Percentiles rank a stretch among this genome's conserved stretches.
Evolutionary conservation across 2,113 vertebrate species (phyloP).

Genomic region (Poicephalus gulielmi): DNA sequence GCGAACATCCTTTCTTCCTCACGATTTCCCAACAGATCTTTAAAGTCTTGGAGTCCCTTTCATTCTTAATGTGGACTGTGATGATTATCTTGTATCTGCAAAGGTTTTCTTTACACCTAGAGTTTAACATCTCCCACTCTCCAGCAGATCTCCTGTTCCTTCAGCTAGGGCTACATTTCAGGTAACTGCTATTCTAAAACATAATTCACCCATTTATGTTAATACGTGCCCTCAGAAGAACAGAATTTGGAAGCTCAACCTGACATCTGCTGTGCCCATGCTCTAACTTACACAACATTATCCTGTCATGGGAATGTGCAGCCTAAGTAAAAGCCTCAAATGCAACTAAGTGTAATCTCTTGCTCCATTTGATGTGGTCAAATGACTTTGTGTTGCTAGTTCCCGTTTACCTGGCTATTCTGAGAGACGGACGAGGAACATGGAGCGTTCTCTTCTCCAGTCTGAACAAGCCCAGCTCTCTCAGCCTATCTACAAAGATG

Average conservation of each 20-base stretch:
- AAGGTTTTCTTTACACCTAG: not conserved
- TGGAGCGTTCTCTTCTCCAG: not conserved
- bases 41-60: conserved; percentile 23
- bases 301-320: not conserved
- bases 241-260: not conserved
- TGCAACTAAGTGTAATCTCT: not conserved
- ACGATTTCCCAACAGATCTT: not conserved
- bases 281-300: not conserved
- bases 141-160: not conserved
- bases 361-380: not conserved
- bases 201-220: not conserved
- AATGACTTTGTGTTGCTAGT: not conserved
- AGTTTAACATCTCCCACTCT: not conserved
- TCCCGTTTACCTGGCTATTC: not conserved
- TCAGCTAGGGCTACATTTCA: not conserved
- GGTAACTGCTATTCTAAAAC: not conserved
- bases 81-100: not conserved
- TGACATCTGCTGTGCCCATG: not conserved
- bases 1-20: not conserved
- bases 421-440: not conserved
- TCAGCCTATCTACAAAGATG: not conserved
- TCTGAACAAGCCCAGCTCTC: not conserved
- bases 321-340: not conserved
- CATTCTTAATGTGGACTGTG: not conserved
- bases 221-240: not conserved